These are phyloP conservation scores for Eupsilia transversa DNA, from an alignment of 2,888 invertebrate genomes.

Conservation along the genomic window DNA sequence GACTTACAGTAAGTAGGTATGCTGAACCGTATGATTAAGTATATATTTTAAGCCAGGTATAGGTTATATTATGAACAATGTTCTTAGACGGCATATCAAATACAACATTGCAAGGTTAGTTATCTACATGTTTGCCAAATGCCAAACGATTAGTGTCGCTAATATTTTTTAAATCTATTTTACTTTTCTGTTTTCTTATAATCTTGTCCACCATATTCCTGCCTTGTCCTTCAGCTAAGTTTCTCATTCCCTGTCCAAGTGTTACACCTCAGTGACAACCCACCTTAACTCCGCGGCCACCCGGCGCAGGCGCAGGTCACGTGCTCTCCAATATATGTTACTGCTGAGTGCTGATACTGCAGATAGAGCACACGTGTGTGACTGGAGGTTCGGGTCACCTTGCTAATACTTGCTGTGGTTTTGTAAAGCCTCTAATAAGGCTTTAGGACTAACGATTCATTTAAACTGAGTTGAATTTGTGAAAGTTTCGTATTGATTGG, in stretches of 20 bases:
- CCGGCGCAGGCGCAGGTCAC: slow-evolving; percentile 30
- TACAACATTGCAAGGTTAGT: not conserved
- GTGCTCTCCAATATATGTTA: slow-evolving; percentile 5
- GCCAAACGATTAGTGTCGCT: not conserved
- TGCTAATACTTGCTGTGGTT: not conserved
- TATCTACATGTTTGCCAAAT: not conserved
- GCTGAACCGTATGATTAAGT: slow-evolving; percentile 3
- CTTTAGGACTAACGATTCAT: not conserved
- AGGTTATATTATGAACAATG: too few relatives aligned
- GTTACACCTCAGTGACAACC: not conserved
- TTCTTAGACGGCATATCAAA: not conserved
- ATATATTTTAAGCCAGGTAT: not conserved
- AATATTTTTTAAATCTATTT: too few relatives aligned
- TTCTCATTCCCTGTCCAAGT: not conserved
- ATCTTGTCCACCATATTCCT: not conserved
- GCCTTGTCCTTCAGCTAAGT: not conserved
- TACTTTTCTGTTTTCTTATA: not conserved
- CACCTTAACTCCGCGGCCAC: not conserved
- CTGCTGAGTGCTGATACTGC: slow-evolving; percentile 4
- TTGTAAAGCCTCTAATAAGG: not conserved
- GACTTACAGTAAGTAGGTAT: not conserved
- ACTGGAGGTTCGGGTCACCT: not conserved
- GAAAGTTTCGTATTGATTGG: not conserved
- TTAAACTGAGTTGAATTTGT: not conserved
- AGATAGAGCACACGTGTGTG: not conserved